These are phyloP conservation scores for Nettapus auritus DNA, from an alignment of 2,113 vertebrate species.

Conservation along the genomic window DNA sequence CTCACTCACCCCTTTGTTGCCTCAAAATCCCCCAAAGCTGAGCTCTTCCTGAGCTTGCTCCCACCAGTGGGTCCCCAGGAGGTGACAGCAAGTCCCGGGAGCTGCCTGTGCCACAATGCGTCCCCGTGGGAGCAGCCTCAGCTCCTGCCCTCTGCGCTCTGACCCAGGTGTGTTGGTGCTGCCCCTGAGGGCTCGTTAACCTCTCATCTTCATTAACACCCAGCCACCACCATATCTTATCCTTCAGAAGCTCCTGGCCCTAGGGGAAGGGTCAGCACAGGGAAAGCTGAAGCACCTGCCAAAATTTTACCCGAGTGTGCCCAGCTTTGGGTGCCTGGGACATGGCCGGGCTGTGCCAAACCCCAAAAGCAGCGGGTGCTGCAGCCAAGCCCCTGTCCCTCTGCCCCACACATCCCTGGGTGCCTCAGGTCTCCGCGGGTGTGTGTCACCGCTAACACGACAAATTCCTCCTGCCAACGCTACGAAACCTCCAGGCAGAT, in stretches of 20 bases:
- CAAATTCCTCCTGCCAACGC: neutral
- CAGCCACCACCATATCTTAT: too few relatives aligned
- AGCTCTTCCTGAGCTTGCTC: fast-evolving
- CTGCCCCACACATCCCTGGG: too few relatives aligned
- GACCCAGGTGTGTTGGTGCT: neutral
- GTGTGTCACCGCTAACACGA: neutral
- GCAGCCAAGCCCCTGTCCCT: too few relatives aligned
- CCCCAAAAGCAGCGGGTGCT: too few relatives aligned
- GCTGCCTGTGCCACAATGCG: fast-evolving
- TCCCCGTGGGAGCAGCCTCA: fast-evolving
- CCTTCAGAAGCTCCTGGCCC: too few relatives aligned
- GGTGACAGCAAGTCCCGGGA: fast-evolving
- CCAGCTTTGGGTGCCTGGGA: too few relatives aligned
- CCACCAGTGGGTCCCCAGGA: neutral
- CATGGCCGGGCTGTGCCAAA: too few relatives aligned
- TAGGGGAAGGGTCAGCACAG: too few relatives aligned
- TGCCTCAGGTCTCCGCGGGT: neutral
- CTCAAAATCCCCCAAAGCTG: neutral
- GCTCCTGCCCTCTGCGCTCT: fast-evolving
- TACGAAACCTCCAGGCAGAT: neutral
- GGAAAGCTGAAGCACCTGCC: too few relatives aligned
- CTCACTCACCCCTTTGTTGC: neutral
- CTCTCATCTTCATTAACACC: too few relatives aligned
- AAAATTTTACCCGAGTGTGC: too few relatives aligned
- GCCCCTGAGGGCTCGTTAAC: neutral